Conservation (phyloP, 30 jellyfish, hydroid and myxozoan genomes). For the Pseudorhiza aurosa region DNA sequence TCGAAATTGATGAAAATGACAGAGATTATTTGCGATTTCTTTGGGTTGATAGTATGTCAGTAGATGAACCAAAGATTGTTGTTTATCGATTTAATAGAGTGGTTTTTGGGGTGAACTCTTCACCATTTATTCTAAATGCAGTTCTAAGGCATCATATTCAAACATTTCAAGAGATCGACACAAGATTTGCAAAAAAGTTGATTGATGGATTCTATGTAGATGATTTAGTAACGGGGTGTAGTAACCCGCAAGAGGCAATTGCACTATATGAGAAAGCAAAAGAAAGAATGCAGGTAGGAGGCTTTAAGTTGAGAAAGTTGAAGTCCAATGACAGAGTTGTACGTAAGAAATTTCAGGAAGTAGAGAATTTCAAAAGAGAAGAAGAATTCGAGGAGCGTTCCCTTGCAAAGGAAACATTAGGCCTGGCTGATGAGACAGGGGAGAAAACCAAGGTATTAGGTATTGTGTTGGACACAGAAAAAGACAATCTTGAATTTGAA, state of each 20-base stretch:
- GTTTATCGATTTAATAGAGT: slow-evolving; percentile 16
- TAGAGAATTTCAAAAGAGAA: not conserved
- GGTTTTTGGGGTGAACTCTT: slow-evolving; percentile 4
- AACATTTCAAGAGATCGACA: not conserved
- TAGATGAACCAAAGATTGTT: not conserved
- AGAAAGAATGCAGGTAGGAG: slow-evolving; percentile 22
- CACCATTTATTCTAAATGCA: slow-evolving; percentile 6
- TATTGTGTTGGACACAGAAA: slow-evolving; percentile 33
- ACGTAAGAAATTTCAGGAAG: not conserved
- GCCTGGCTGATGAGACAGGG: slow-evolving; percentile 19
- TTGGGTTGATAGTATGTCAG: slow-evolving; percentile 10
- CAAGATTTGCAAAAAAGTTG: not conserved
- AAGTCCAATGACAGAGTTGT: slow-evolving; percentile 25
- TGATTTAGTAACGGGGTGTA: slow-evolving; percentile 59
- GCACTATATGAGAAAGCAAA: slow-evolving; percentile 33
- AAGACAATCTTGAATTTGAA: slow-evolving; percentile 36
- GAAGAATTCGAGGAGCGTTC: not conserved
- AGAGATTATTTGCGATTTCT: slow-evolving; percentile 22
- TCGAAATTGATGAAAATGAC: not conserved
- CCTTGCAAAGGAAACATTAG: slow-evolving; percentile 41
- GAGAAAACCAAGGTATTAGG: slow-evolving; percentile 45
- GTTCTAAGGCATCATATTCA: slow-evolving; percentile 3
- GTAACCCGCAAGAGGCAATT: slow-evolving; percentile 24
- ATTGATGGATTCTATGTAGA: slow-evolving; percentile 41
- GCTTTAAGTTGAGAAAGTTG: slow-evolving; percentile 40